A percentile compares a stretch with the other conserved stretches of the same genome.
These are phyloP conservation scores for Mimas tiliae DNA, from an alignment of 2,888 invertebrate genomes.

Conservation along the genomic window DNA sequence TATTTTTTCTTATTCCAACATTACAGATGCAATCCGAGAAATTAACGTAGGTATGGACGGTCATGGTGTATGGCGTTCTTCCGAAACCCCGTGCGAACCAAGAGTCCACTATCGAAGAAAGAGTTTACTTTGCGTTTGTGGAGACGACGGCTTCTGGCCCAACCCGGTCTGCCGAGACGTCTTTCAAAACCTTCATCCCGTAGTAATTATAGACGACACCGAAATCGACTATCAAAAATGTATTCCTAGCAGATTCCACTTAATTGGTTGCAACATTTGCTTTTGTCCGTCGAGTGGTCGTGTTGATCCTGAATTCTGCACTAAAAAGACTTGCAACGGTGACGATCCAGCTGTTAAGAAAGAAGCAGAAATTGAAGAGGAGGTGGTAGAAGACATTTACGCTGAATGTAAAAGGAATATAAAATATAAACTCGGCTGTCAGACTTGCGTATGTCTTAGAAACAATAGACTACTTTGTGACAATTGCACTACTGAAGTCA, in stretches of 20 bases:
- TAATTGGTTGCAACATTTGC: slow-evolving; percentile 70
- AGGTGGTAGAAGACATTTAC: slow-evolving; percentile 53
- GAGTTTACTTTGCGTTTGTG: slow-evolving; percentile 63
- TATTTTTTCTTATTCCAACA: background rate
- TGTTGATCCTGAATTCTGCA: slow-evolving; percentile 58
- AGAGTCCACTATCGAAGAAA: slow-evolving; percentile 60
- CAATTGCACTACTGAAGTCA: slow-evolving; percentile 58
- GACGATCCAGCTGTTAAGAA: slow-evolving; percentile 45
- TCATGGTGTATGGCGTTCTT: slow-evolving; percentile 65
- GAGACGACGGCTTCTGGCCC: slow-evolving; percentile 71
- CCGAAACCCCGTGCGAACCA: slow-evolving; percentile 54
- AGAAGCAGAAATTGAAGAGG: slow-evolving; percentile 31
- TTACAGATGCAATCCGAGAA: slow-evolving; percentile 63
- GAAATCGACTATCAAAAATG: slow-evolving; percentile 48
- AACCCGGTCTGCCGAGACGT: slow-evolving; percentile 68
- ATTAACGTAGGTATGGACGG: slow-evolving; percentile 73
- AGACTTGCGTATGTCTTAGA: slow-evolving; percentile 77
- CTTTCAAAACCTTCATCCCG: slow-evolving; percentile 61
- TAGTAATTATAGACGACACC: slow-evolving; percentile 46
- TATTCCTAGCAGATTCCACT: slow-evolving; percentile 55
- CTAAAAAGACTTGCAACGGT: slow-evolving; percentile 52
- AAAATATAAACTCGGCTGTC: slow-evolving; percentile 78
- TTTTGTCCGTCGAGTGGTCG: slow-evolving; percentile 56
- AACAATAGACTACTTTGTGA: slow-evolving; percentile 75
- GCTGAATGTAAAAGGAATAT: slow-evolving; percentile 65